Evolutionary conservation across 2,888 invertebrate species (phyloP).

Genomic region (Apamea epomidion): DNA sequence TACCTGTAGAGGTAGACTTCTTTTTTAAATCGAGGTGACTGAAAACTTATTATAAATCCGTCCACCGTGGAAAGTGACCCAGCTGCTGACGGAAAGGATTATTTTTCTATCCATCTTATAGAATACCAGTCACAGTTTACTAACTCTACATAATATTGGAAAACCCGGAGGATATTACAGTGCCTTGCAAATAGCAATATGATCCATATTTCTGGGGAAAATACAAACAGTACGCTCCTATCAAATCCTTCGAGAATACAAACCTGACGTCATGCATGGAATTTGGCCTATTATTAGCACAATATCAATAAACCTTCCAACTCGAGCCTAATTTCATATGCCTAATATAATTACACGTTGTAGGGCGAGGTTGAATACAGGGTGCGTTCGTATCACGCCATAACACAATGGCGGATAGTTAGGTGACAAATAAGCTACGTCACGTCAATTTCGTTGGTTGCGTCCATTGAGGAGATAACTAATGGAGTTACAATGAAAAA

Average conservation of each 20-base stretch:
- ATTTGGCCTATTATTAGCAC: constrained; percentile 33
- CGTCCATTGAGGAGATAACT: constrained; percentile 5
- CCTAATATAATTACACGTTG: constrained; percentile 42
- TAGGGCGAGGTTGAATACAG: constrained; percentile 59
- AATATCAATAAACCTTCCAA: constrained; percentile 52
- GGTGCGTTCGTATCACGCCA: constrained; percentile 64
- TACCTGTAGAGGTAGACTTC: neutral
- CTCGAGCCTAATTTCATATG: constrained; percentile 35
- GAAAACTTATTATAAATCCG: neutral
- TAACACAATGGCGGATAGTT: constrained; percentile 59
- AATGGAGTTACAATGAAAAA: constrained; percentile 35
- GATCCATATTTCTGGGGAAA: constrained; percentile 4
- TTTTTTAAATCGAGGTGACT: neutral
- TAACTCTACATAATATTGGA: constrained; percentile 15
- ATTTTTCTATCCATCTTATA: constrained; percentile 9
- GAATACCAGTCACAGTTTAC: constrained; percentile 5
- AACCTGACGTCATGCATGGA: constrained; percentile 38
- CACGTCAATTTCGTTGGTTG: constrained; percentile 47
- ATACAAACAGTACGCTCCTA: constrained; percentile 19
- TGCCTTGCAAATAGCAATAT: constrained; percentile 14
- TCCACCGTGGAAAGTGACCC: neutral
- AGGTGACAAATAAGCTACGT: constrained; percentile 59
- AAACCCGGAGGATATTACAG: neutral
- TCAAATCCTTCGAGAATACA: constrained; percentile 28
- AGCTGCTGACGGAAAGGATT: constrained; percentile 9